Base-by-base conservation (phyloP, 1,140 invertebrate genomes). In the Drosophila athabasca region DNA sequence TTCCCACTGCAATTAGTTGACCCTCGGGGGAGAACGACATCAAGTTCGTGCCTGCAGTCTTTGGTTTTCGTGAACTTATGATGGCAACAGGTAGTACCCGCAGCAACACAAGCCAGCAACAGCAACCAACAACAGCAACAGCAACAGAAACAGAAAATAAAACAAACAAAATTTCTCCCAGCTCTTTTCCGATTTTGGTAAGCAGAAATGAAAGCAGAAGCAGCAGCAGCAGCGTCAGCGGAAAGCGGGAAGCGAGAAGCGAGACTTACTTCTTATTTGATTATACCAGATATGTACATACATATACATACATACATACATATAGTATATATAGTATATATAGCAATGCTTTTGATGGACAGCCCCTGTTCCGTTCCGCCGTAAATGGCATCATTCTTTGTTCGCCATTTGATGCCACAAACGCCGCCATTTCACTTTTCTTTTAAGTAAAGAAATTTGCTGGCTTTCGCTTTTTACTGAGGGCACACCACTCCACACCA, bases 301-400 rank as follows among this genome's bases (percentile, higher is more conserved):
- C n/a, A n/a, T n/a, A n/a, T n/a, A n/a, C n/a, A n/a, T n/a, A n/a
- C n/a, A n/a, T n/a, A 29, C 51, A 44, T 35, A 29, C 51, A 11
- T 17, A 17, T 35, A 35, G 13, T 17, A 17, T 35, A 35, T 6
- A n/a, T n/a, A n/a, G n/a, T n/a, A n/a, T n/a, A 31, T 7, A 51
- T 72, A 74, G 75, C 22, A 24, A 2, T 24, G 24, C 24, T 87
- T 74, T 71, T 68, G 64, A 57, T n/a, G 51, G 26, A 35, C 49
- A 43, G 19, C 17, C 26, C 22, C 17, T 19, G 17, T 19, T 19
- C 1, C 44, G 64, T 54, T 55, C 54, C 44, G 71, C 57, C 31
- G 66, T 69, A 87, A 88, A 88, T 88, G 83, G 84, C 83, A 88
- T 88, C 88, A 88, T 88, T 88, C 83, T 88, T 88, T 88, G 83